Evolutionary conservation across 2,888 invertebrate genomes (phyloP).

Genomic region (Osedax fenrisi): DNA sequence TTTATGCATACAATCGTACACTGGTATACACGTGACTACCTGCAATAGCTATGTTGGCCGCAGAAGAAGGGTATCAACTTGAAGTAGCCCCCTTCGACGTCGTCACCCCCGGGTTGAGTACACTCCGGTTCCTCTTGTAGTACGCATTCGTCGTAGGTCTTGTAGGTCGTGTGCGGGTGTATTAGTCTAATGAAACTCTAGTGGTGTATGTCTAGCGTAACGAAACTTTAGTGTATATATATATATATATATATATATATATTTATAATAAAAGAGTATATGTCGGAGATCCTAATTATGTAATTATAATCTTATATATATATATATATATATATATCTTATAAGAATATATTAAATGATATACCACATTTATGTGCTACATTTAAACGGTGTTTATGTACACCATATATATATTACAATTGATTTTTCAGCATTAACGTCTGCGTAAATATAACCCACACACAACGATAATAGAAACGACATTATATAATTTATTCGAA

Average conservation of each 20-base stretch:
- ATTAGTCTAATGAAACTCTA: constrained; percentile 18
- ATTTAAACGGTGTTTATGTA: no score
- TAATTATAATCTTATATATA: not conserved
- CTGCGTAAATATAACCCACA: no score
- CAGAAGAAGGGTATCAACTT: constrained; percentile 31
- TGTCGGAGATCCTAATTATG: not conserved
- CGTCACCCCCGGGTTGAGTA: not conserved
- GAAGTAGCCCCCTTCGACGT: constrained; percentile 20
- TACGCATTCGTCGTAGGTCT: constrained; percentile 33
- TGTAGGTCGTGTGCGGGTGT: not conserved
- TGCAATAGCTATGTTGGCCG: constrained; percentile 23
- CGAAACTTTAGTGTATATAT: constrained; percentile 8
- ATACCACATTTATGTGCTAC: no score
- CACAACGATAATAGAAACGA: no score
- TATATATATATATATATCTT: not conserved
- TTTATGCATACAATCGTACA: not conserved
- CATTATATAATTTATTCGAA: no score
- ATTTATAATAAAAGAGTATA: no score
- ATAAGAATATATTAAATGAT: not conserved
- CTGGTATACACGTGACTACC: constrained; percentile 7
- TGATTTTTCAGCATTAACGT: not conserved
- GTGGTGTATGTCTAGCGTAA: constrained; percentile 26
- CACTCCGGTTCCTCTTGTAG: constrained; percentile 23
- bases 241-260: no score
- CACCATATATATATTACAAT: not conserved